phyloP scores from a whole-genome alignment of 1,140 invertebrate species.

The Drosophila equinoxialis region DNA sequence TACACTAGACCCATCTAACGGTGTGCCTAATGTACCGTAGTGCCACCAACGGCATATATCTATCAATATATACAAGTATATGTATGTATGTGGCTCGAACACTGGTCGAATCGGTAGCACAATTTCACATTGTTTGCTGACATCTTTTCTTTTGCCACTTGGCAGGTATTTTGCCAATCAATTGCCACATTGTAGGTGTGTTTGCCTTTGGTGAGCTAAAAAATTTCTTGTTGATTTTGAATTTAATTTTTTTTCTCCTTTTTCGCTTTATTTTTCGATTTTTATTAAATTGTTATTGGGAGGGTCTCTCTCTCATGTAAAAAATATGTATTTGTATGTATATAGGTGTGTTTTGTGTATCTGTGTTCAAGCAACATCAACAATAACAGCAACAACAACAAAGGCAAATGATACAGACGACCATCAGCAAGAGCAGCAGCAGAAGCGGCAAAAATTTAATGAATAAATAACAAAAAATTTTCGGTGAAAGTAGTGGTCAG shows the following conservation, averaged over 20 bases:
- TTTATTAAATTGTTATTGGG: conserved; percentile 8
- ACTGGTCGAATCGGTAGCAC: conserved; percentile 65
- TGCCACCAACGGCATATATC: conserved; percentile 12
- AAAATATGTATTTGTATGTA: conserved; percentile 40
- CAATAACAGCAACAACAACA: conserved; percentile 38
- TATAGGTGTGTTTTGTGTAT: conserved; percentile 56
- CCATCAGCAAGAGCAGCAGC: conserved; percentile 44
- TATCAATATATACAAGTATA: no score
- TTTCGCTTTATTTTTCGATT: conserved; percentile 28
- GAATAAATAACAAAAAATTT: conserved; percentile 79
- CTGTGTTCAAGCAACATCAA: conserved; percentile 34
- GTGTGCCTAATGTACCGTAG: conserved; percentile 61
- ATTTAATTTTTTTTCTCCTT: conserved; percentile 65
- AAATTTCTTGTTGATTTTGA: conserved; percentile 67
- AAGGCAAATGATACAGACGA: conserved; percentile 44
- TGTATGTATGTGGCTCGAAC: conserved; percentile 23
- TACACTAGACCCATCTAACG: conserved; percentile 47
- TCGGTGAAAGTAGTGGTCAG: conserved; percentile 76
- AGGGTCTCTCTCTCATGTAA: conserved; percentile 62
- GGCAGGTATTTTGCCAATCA: conserved; percentile 67
- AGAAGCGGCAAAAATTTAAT: conserved; percentile 75
- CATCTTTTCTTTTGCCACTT: conserved; percentile 63
- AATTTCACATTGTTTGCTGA: conserved; percentile 74
- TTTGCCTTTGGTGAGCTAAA: conserved; percentile 37
- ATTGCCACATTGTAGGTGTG: conserved; percentile 73